Conservation (phyloP, 1,140 invertebrate species). For the Ctenoplectra terminalis region DNA sequence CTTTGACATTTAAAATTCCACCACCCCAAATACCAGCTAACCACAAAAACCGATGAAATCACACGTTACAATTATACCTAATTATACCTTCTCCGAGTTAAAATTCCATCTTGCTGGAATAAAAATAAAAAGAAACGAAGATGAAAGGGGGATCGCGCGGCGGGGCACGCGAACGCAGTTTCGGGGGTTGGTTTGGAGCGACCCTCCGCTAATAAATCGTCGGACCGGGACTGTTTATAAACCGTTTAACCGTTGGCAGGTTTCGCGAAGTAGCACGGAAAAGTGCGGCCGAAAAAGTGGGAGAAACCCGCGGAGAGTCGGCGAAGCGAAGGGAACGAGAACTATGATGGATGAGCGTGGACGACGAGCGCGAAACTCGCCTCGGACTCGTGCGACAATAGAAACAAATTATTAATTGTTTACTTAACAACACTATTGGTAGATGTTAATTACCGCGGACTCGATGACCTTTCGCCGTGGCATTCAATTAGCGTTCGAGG, state of each 20-base stretch:
- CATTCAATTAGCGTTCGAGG: not conserved
- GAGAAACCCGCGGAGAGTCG: conserved; percentile 48
- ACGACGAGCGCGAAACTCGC: conserved; percentile 66
- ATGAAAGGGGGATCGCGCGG: too few species aligned
- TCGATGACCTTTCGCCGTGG: not conserved
- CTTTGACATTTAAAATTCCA: too few species aligned
- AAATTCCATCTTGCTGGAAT: not conserved
- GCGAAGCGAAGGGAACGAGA: conserved; percentile 71
- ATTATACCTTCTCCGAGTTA: not conserved
- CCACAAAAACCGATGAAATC: too few species aligned
- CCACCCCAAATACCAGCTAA: too few species aligned
- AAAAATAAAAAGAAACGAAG: not conserved
- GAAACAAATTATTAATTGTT: conserved; percentile 57
- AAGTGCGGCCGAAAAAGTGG: conserved; percentile 51
- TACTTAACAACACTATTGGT: conserved; percentile 12
- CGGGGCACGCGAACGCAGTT: not conserved
- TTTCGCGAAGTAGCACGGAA: conserved; percentile 62
- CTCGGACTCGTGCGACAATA: conserved; percentile 36
- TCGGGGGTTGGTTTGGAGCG: conserved; percentile 8
- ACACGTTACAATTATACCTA: too few species aligned
- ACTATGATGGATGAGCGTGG: conserved; percentile 77
- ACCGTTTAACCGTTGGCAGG: conserved; percentile 75
- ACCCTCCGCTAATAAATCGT: conserved; percentile 69
- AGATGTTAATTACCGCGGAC: conserved; percentile 1
- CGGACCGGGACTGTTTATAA: conserved; percentile 72